These are phyloP conservation scores for Agriopis marginaria DNA, from an alignment of 2,888 invertebrate species.

Conservation along the genomic window DNA sequence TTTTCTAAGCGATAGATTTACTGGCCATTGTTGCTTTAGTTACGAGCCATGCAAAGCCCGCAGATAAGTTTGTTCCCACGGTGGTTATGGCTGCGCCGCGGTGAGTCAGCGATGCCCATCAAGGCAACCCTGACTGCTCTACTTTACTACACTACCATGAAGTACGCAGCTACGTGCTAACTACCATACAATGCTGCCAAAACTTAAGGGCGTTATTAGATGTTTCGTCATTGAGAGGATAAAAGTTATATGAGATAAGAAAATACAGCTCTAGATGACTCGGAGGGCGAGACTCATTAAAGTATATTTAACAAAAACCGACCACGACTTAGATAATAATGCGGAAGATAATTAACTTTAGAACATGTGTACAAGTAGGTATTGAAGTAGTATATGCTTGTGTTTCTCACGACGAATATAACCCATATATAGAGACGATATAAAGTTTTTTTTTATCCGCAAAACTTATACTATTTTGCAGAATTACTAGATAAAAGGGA, in stretches of 20 bases:
- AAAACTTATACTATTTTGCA: too few relatives aligned
- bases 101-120: slow-evolving; percentile 68
- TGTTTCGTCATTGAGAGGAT: slow-evolving; percentile 39
- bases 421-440: too few relatives aligned
- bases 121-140: slow-evolving; percentile 66
- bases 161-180: slow-evolving; percentile 69
- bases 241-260: slow-evolving; percentile 33
- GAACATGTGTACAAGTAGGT: slow-evolving; percentile 11
- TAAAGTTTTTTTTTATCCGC: too few relatives aligned
- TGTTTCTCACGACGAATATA: slow-evolving; percentile 26
- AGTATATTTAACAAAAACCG: slow-evolving; percentile 39
- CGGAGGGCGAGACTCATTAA: slow-evolving; percentile 29
- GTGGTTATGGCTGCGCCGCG: slow-evolving; percentile 53
- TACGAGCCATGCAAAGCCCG: slow-evolving; percentile 54
- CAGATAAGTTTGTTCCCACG: slow-evolving; percentile 69
- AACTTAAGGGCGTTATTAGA: slow-evolving; percentile 64
- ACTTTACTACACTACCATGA: slow-evolving; percentile 44
- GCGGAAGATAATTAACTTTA: slow-evolving; percentile 39
- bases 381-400: not conserved
- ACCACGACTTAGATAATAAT: slow-evolving; percentile 38
- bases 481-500: too few relatives aligned
- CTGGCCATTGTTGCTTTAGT: slow-evolving; percentile 50
- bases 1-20: slow-evolving; percentile 41
- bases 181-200: slow-evolving; percentile 50
- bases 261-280: slow-evolving; percentile 15